phyloP scores from a whole-genome alignment of 2,888 invertebrate species.

The Vannuccia rotundouncinata region DNA sequence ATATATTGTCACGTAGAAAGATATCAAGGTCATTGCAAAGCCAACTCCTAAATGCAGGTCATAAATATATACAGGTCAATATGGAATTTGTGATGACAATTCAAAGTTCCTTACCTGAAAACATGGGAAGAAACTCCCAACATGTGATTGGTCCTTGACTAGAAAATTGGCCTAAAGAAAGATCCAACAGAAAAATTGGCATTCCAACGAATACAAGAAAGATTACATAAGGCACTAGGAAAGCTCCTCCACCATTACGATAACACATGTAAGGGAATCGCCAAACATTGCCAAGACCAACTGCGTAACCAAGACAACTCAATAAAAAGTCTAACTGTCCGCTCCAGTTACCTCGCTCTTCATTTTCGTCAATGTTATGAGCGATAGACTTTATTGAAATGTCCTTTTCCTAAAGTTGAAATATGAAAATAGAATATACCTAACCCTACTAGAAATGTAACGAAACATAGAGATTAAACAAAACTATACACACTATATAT shows the following conservation, averaged over 20 bases:
- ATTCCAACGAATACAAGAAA: slow-evolving; percentile 54
- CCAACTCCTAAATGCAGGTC: slow-evolving; percentile 42
- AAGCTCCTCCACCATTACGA: slow-evolving; percentile 53
- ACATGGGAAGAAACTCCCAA: slow-evolving; percentile 53
- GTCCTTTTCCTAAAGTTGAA: too few species aligned
- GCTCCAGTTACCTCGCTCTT: slow-evolving; percentile 58
- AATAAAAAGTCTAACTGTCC: slow-evolving; percentile 60
- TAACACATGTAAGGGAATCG: slow-evolving; percentile 62
- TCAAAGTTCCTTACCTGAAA: slow-evolving; percentile 52
- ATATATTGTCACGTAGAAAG: slow-evolving; percentile 44
- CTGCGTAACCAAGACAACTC: slow-evolving; percentile 49
- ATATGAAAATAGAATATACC: too few species aligned
- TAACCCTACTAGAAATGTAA: too few species aligned
- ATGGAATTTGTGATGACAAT: background rate
- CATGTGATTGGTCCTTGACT: slow-evolving; percentile 55
- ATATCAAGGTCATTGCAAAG: slow-evolving; percentile 44
- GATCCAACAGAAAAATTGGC: slow-evolving; percentile 54
- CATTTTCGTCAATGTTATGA: slow-evolving; percentile 56
- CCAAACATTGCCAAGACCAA: slow-evolving; percentile 60
- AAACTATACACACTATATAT: too few species aligned
- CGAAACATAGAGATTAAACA: too few species aligned
- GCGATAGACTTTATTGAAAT: slow-evolving; percentile 1
- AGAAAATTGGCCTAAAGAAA: slow-evolving; percentile 53
- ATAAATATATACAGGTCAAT: background rate
- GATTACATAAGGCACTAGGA: slow-evolving; percentile 53